Evolutionary conservation across 2,888 invertebrate species (phyloP).

Genomic region (Trilocha varians): DNA sequence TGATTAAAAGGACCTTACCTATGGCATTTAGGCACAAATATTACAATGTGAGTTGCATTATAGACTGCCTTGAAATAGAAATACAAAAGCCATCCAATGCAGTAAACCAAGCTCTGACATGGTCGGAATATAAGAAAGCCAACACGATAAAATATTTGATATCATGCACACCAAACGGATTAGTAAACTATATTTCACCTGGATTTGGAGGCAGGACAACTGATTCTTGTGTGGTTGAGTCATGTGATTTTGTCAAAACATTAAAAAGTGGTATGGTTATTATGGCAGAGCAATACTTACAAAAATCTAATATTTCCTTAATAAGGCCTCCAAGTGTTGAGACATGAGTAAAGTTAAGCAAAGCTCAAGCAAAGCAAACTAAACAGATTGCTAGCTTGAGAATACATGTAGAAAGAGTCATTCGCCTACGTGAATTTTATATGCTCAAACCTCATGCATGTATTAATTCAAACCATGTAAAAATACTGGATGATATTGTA

Average conservation of each 20-base stretch:
- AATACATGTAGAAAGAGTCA: conserved; percentile 2
- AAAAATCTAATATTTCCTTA: neutral
- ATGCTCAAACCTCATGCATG: neutral
- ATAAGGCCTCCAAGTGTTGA: conserved; percentile 1
- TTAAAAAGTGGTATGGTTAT: conserved; percentile 1
- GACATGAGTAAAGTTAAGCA: neutral
- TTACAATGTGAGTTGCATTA: no score
- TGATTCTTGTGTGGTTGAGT: neutral
- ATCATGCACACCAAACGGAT: conserved; percentile 6
- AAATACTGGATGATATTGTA: neutral
- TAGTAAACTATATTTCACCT: conserved; percentile 7
- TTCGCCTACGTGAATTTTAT: conserved; percentile 1
- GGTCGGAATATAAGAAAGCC: conserved; percentile 10
- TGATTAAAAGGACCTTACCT: no score
- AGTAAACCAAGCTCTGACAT: conserved; percentile 9
- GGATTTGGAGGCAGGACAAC: conserved; percentile 5
- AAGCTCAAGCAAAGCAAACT: neutral
- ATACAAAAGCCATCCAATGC: conserved; percentile 1
- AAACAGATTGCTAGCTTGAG: conserved; percentile 1
- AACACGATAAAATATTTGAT: conserved; percentile 10
- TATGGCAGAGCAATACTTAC: neutral
- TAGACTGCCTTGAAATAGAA: no score
- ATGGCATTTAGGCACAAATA: no score
- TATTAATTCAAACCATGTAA: neutral
- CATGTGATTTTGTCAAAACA: neutral